Conservation (phyloP, 2,113 vertebrate species). For the Agapornis roseicollis region DNA sequence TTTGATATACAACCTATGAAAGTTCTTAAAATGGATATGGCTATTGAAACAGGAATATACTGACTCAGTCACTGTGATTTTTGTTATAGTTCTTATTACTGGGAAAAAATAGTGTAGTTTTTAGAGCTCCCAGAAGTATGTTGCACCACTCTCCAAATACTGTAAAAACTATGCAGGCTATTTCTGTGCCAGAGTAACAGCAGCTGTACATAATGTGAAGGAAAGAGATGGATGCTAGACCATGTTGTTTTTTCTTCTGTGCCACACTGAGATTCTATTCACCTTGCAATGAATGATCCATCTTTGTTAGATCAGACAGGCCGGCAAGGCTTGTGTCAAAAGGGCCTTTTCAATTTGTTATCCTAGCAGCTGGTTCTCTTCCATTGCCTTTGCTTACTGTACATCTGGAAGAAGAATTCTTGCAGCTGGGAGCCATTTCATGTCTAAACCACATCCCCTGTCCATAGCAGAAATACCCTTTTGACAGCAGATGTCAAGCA, state of each 20-base stretch:
- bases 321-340: slow-evolving; percentile 57
- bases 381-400: slow-evolving; percentile 67
- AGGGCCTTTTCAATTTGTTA: slow-evolving; percentile 69
- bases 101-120: background rate
- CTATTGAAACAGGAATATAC: background rate
- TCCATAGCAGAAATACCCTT: slow-evolving; percentile 68
- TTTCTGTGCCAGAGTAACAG: slow-evolving; percentile 1
- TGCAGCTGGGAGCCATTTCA: slow-evolving; percentile 81
- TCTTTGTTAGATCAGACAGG: slow-evolving; percentile 69
- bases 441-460: slow-evolving; percentile 66
- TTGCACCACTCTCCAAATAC: background rate
- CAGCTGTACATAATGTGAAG: background rate
- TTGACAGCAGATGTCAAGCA: slow-evolving; percentile 57
- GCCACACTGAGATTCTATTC: slow-evolving; percentile 38
- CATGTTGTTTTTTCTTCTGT: background rate
- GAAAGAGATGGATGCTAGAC: background rate
- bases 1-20: background rate
- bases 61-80: background rate
- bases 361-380: slow-evolving; percentile 75
- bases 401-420: slow-evolving; percentile 71
- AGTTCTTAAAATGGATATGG: background rate
- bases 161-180: background rate
- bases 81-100: background rate
- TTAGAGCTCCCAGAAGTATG: background rate
- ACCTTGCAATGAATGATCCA: slow-evolving; percentile 61